Conservation (phyloP, 2,113 vertebrate genomes). For the Xenus cinereus region DNA sequence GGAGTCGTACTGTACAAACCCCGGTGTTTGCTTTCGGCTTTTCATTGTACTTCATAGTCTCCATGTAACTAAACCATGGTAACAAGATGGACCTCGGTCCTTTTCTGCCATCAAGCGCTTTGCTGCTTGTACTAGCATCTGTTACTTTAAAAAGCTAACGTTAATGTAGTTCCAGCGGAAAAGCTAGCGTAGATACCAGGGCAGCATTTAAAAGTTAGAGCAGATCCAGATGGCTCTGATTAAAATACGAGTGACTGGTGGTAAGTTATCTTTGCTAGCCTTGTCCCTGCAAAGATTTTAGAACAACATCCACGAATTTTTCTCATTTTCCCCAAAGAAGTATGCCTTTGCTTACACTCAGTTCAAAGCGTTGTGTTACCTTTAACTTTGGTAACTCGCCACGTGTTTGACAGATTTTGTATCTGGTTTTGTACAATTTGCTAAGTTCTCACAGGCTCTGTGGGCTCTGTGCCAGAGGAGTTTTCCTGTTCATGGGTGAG, state of each 20-base stretch:
- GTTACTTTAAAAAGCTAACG: background rate
- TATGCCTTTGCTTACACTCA: background rate
- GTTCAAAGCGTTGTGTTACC: background rate
- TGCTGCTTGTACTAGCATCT: background rate
- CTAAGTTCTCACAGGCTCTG: background rate
- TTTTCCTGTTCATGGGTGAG: conserved; percentile 1
- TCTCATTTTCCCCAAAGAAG: background rate
- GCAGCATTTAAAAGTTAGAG: background rate
- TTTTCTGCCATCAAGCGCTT: background rate
- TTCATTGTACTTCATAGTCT: background rate
- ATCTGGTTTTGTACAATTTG: background rate
- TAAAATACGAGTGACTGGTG: background rate
- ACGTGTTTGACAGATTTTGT: background rate
- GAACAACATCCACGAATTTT: background rate
- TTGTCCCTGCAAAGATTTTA: background rate
- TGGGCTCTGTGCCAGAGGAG: background rate
- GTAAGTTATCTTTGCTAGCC: background rate
- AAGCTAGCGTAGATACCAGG: background rate
- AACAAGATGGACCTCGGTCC: background rate
- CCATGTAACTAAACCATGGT: background rate
- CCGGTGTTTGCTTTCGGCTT: background rate
- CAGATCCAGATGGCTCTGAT: background rate
- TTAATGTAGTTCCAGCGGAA: background rate
- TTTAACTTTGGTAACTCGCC: background rate
- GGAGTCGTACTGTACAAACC: accelerated